Evolutionary conservation across 2,888 invertebrate species (phyloP), one percentile per base, ranked within the genome.

Genomic region (Epiblema foenella): DNA sequence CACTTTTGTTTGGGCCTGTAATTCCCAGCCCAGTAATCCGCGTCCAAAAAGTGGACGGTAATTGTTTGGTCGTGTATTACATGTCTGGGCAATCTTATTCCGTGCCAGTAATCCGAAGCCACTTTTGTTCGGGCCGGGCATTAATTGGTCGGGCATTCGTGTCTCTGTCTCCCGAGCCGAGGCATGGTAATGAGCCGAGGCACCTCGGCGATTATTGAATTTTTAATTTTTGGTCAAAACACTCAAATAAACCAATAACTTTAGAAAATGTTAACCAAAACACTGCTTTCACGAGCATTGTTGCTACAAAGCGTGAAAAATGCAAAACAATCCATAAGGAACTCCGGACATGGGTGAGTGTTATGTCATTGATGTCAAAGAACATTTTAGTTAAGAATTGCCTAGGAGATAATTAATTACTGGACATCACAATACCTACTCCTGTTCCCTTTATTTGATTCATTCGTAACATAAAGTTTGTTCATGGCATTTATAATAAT

Each of bases 301-400:
- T 78, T 93, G 52, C 75, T 88, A 24, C 80, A 85, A 74, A 80
- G 77, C 51, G 68, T 88, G 2, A 89, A 85, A 78, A 88, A 87
- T 81, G 80, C 85, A 58, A 90, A 91, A 76, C 89, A 88, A 80
- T 64, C 82, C 3, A 87, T 85, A 80, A 86, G 92, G 77, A 89
- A 91, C 75, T 75, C 87, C 33, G 87, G 91, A 59, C 91, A 92
- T 83, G 93, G 92, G 92, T 93, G 83, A 81, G 88, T 77, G 52
- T 63, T 69, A 64, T 85, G 85, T 90, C 91, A 91, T 37, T 71
- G 39, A 51, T 91, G 90, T 91, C 90, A 91, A 81, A 74, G 60
- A 68, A 68, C 58, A 54, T 33, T 18, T 39, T 76, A 58, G 12
- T 52, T 49, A 63, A 62, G 20, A 20, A 20, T 4, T 29, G 2